A percentile compares a stretch with the other conserved stretches of the same genome.
These are phyloP conservation scores for Heliconius hewitsoni DNA, from an alignment of 1,140 invertebrate species.

Conservation along the genomic window DNA sequence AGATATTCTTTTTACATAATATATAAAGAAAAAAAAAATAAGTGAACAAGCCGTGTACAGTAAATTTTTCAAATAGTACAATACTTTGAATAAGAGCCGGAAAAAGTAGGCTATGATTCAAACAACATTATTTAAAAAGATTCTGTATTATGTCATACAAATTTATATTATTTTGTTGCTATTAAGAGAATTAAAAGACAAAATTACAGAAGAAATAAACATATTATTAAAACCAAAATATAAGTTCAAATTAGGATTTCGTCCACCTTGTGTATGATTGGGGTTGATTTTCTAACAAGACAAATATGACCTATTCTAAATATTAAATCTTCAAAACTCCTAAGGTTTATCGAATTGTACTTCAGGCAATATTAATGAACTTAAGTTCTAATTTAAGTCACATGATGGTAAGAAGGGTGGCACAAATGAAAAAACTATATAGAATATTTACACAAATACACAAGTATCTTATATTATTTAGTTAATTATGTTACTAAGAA, in stretches of 20 bases:
- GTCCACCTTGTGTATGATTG: not conserved
- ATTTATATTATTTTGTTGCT: no score
- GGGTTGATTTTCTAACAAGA: not conserved
- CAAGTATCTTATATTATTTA: not conserved
- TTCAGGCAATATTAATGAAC: not conserved
- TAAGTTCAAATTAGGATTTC: not conserved
- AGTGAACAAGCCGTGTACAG: no score
- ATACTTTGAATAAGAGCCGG: no score
- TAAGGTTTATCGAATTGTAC: not conserved
- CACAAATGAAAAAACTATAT: not conserved
- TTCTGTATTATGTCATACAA: no score
- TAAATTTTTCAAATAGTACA: no score
- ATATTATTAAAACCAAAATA: not conserved
- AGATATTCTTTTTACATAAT: no score
- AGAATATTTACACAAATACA: not conserved
- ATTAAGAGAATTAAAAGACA: not conserved
- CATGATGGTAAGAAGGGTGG: slow-evolving; percentile 11
- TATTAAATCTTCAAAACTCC: not conserved
- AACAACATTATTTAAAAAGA: no score
- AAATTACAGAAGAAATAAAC: not conserved
- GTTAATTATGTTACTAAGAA: not conserved
- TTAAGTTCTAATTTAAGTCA: slow-evolving; percentile 7
- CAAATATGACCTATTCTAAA: not conserved
- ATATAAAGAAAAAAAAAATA: no score
- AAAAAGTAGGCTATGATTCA: no score